Evolutionary conservation across 2,888 invertebrate species (phyloP).

Genomic region (Cancer borealis): DNA sequence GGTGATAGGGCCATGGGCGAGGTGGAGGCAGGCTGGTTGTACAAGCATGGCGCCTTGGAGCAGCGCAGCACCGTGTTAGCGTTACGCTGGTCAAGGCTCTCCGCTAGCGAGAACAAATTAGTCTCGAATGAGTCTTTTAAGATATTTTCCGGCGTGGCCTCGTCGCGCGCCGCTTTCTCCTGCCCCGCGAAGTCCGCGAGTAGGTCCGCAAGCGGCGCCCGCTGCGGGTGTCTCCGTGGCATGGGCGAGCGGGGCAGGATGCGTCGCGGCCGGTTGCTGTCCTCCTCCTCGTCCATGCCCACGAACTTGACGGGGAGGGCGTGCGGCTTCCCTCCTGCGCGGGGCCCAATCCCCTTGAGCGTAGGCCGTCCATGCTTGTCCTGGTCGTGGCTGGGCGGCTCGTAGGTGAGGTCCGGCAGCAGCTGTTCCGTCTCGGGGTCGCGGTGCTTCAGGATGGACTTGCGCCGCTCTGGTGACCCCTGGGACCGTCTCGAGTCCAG

Average conservation of each 20-base stretch:
- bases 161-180: conserved; percentile 80
- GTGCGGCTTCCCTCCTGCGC: conserved; percentile 78
- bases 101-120: conserved; percentile 57
- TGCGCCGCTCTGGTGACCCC: conserved; percentile 76
- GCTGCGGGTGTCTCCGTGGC: conserved; percentile 77
- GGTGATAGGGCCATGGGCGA: conserved; percentile 71
- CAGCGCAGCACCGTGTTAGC: conserved; percentile 76
- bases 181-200: conserved; percentile 79
- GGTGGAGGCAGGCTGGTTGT: conserved; percentile 75
- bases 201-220: conserved; percentile 80
- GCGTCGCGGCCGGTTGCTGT: conserved; percentile 76
- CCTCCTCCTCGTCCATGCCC: conserved; percentile 79
- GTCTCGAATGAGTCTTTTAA: conserved; percentile 78
- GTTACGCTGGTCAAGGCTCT: conserved; percentile 75
- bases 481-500: conserved; percentile 74
- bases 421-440: conserved; percentile 78
- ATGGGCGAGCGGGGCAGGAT: conserved; percentile 79
- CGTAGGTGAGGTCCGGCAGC: conserved; percentile 70
- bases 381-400: conserved; percentile 57
- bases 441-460: conserved; percentile 77
- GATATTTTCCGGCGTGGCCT: conserved; percentile 80
- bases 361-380: conserved; percentile 67
- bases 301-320: conserved; percentile 80
- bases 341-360: conserved; percentile 71
- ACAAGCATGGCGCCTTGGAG: conserved; percentile 72